Percentiles rank a stretch among this genome's conserved stretches.
phyloP scores from a whole-genome alignment of 2,888 invertebrate genomes.

The Hypena proboscidalis region DNA sequence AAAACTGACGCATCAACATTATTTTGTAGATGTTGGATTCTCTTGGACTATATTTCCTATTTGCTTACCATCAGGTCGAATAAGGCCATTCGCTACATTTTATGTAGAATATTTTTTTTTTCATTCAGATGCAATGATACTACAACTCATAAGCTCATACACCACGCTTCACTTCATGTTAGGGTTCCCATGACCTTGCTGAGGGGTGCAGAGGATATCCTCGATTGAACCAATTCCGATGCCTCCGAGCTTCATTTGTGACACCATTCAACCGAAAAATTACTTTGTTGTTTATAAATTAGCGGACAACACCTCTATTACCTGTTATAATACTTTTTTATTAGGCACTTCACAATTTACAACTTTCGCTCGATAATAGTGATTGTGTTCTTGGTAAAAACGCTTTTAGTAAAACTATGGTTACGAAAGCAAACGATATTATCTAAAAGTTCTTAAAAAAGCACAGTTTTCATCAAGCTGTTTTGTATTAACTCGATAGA shows the following conservation, averaged over 20 bases:
- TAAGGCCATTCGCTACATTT: no score
- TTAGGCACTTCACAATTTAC: neutral
- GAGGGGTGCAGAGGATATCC: slow-evolving; percentile 52
- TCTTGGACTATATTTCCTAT: no score
- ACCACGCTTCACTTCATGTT: slow-evolving; percentile 27
- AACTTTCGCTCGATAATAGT: no score
- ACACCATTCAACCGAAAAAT: slow-evolving; percentile 61
- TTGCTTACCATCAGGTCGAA: no score
- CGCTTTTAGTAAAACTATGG: no score
- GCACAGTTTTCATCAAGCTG: no score
- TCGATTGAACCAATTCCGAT: slow-evolving; percentile 31
- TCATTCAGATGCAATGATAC: slow-evolving; percentile 12
- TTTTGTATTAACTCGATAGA: slow-evolving; percentile 15
- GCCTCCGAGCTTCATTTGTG: slow-evolving; percentile 54
- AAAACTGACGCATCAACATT: no score
- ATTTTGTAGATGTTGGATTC: no score
- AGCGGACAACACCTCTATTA: slow-evolving; percentile 22
- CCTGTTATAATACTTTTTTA: slow-evolving; percentile 24
- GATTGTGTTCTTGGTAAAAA: no score
- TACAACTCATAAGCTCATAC: slow-evolving; percentile 12
- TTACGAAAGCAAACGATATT: no score
- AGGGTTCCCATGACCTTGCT: slow-evolving; percentile 52
- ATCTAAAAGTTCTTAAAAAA: no score
- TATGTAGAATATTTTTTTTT: no score
- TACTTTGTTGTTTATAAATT: slow-evolving; percentile 58